Percentiles rank a stretch among this genome's conserved stretches.
These are phyloP conservation scores for Chrysolophus pictus DNA, from an alignment of 2,797 vertebrate genomes.

Conservation along the genomic window DNA sequence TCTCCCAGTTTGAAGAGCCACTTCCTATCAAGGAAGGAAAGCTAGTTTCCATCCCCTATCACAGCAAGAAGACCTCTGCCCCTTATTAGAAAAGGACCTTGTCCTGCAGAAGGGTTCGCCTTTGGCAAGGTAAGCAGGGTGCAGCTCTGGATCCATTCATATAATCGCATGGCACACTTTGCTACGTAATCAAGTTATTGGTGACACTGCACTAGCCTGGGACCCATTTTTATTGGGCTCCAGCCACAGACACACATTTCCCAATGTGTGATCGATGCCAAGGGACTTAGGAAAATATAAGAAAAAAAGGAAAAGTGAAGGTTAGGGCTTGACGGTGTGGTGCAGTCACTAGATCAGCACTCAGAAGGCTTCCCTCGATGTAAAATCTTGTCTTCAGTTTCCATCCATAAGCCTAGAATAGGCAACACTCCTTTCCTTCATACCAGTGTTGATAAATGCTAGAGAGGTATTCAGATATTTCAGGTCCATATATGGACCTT, in stretches of 20 bases:
- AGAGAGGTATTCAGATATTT: conserved; percentile 40
- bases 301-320: not conserved
- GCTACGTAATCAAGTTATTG: not conserved
- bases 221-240: not conserved
- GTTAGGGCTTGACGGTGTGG: not conserved
- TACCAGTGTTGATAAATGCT: conserved; percentile 35
- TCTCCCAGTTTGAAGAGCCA: not conserved
- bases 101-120: not conserved
- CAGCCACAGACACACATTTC: accelerated
- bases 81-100: not conserved
- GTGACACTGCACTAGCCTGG: not conserved
- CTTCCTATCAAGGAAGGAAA: not conserved
- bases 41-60: not conserved
- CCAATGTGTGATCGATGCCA: accelerated
- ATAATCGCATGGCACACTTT: not conserved
- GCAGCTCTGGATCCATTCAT: not conserved
- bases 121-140: conserved; percentile 6
- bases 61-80: accelerated
- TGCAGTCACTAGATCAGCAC: not conserved
- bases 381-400: not conserved
- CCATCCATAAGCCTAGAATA: conserved; percentile 39
- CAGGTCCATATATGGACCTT: conserved; percentile 24
- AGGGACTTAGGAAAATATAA: not conserved
- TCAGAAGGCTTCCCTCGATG: not conserved
- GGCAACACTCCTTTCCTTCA: conserved; percentile 22